phyloP scores from a whole-genome alignment of 2,888 invertebrate species.

The Luffia ferchaultella region DNA sequence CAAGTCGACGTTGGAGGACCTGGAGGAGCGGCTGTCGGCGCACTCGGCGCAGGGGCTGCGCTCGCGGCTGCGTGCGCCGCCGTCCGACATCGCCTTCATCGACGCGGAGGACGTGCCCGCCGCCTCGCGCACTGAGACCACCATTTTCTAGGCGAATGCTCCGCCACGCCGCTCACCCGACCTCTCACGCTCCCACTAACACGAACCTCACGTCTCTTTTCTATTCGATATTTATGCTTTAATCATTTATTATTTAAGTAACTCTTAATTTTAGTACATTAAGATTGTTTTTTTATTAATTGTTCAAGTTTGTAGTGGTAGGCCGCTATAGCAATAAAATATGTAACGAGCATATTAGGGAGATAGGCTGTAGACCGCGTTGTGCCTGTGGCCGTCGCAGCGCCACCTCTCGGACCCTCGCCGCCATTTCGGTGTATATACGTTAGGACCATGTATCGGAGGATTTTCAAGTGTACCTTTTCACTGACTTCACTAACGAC shows the following conservation, averaged over 20 bases:
- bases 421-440: too few relatives aligned
- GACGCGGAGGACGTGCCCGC: constrained; percentile 70
- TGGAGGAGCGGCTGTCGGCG: constrained; percentile 98
- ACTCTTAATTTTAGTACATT: constrained; percentile 31
- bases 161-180: constrained; percentile 17
- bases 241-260: constrained; percentile 18
- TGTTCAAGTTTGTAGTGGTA: constrained; percentile 45
- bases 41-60: constrained; percentile 96
- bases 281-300: constrained; percentile 38
- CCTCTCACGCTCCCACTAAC: constrained; percentile 1
- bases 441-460: too few relatives aligned
- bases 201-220: constrained; percentile 19
- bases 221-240: constrained; percentile 16
- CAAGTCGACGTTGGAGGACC: constrained; percentile 99
- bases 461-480: too few relatives aligned
- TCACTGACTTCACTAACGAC: too few relatives aligned
- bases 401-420: too few relatives aligned
- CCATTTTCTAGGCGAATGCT: constrained; percentile 15
- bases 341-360: constrained; percentile 4
- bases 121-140: constrained; percentile 18
- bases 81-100: constrained; percentile 85
- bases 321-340: constrained; percentile 47
- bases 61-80: constrained; percentile 77
- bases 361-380: constrained; percentile 33
- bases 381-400: constrained; percentile 32